Percentiles rank a stretch among this genome's conserved stretches.
Evolutionary conservation across 2,888 invertebrate species (phyloP).

Genomic region (Acanthosepion lycidas): DNA sequence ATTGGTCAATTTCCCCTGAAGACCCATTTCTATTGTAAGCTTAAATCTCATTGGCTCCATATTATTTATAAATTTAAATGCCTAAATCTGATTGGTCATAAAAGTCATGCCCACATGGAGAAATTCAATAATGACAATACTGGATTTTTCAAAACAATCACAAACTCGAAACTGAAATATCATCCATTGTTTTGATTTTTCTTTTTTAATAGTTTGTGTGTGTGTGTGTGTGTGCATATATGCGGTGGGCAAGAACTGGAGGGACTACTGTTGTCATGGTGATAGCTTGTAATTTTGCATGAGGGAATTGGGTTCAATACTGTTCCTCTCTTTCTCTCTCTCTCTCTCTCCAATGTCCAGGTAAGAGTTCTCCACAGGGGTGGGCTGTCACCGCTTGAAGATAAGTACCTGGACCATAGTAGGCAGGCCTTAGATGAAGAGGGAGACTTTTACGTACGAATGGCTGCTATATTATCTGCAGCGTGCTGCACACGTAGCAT

Average conservation of each 20-base stretch:
- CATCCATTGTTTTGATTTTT: neutral
- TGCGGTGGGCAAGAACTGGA: neutral
- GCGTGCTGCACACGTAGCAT: conserved; percentile 68
- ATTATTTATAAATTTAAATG: no score
- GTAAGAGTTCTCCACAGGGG: conserved; percentile 8
- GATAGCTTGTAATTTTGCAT: conserved; percentile 1
- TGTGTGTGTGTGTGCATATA: neutral
- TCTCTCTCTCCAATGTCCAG: neutral
- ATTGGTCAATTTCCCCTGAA: no score
- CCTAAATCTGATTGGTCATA: no score
- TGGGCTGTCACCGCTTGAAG: conserved; percentile 11
- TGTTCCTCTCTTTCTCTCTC: neutral
- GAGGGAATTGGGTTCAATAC: conserved; percentile 33
- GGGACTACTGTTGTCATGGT: conserved; percentile 33
- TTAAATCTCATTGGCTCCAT: no score
- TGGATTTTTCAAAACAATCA: no score
- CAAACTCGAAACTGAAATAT: neutral
- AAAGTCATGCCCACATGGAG: no score
- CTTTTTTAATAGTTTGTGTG: neutral
- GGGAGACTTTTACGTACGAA: neutral
- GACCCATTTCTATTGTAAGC: no score
- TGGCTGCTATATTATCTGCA: neutral
- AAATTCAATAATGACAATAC: no score
- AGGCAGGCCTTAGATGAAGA: conserved; percentile 4
- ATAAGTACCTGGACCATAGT: neutral